Percentiles rank a stretch among this genome's conserved stretches.
Evolutionary conservation across 2,113 vertebrate genomes (phyloP).

Genomic region (Etheostoma cragini): DNA sequence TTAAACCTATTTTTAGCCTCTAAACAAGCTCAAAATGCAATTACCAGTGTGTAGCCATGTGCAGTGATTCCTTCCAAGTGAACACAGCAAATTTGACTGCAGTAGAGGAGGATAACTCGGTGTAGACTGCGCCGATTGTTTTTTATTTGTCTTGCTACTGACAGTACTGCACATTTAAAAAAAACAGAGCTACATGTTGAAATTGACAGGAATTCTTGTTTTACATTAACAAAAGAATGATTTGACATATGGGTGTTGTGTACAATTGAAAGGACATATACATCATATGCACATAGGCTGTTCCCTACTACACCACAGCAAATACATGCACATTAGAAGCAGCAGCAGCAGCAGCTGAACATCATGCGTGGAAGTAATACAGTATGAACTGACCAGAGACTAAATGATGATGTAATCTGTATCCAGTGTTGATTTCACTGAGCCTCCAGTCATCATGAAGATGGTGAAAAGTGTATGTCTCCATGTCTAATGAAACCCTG

Average conservation of each 20-base stretch:
- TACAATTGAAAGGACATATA: not conserved
- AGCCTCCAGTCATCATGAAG: conserved; percentile 48
- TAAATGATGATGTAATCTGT: conserved; percentile 60
- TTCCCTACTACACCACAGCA: not conserved
- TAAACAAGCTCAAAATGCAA: no score
- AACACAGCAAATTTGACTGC: no score
- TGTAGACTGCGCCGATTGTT: no score
- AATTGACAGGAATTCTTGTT: no score
- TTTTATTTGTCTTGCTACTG: no score
- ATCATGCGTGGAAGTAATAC: not conserved
- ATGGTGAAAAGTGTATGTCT: conserved; percentile 71
- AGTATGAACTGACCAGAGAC: conserved; percentile 49
- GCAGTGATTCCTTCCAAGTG: no score
- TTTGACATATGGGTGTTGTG: not conserved
- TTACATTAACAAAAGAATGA: not conserved
- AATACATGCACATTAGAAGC: conserved; percentile 11
- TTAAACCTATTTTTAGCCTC: no score
- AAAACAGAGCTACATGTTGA: no score
- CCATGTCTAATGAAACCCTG: conserved; percentile 72
- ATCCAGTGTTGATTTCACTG: conserved; percentile 55
- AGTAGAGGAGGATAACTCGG: no score
- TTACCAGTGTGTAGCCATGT: no score
- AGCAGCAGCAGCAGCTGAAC: conserved; percentile 6
- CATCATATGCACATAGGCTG: not conserved
- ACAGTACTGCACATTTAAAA: no score